Evolutionary conservation across 2,888 invertebrate genomes (phyloP), one percentile per base, ranked within the genome.

Genomic region (Strigamia transsilvanica): DNA sequence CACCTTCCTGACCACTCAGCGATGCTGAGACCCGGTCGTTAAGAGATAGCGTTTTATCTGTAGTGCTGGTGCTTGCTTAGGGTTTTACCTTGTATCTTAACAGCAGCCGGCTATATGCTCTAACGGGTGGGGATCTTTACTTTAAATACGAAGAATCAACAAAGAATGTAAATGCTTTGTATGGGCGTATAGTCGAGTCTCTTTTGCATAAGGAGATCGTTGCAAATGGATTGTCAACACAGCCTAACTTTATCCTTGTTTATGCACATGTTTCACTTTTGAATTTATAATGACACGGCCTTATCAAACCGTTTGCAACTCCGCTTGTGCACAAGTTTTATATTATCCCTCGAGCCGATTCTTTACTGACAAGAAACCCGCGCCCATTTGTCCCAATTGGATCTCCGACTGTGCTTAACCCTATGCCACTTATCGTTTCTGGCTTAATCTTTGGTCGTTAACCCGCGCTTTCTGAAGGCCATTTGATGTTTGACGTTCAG

Each of bases 21-120:
- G 61, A 66, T 66, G 61, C 61, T 66, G 61, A 66, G 61, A 66
- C 80, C 80, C 80, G 80, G 38, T 80, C 42, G 46, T 42, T 80
- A 41, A 38, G 41, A 80, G 80, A 80, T 80, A 80, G 38, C 41
- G 42, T 80, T 80, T 80, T 80, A 80, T 80, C 80, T 80, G 80
- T 80, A 41, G 38, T 27, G 80, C 41, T 80, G 38, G 27, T 80
- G 80, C 80, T 38, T 46, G 80, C 42, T 18, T 38, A 23, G 80
- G 46, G 42, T 42, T 27, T 27, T 80, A 80, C 27, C 42, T 42
- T 66, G 61, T 66, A 66, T 66, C 61, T 66, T 66, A 66, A 66
- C 18, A 66, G 61, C n/a, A n/a, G 61, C 21, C 21, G 4, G 61
- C n/a, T 18, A 66, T 66, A 66, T 66, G 61, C 61, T 66, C 21